These are phyloP conservation scores for Australoheros scitulus DNA, from an alignment of 2,113 vertebrate species.

Conservation along the genomic window DNA sequence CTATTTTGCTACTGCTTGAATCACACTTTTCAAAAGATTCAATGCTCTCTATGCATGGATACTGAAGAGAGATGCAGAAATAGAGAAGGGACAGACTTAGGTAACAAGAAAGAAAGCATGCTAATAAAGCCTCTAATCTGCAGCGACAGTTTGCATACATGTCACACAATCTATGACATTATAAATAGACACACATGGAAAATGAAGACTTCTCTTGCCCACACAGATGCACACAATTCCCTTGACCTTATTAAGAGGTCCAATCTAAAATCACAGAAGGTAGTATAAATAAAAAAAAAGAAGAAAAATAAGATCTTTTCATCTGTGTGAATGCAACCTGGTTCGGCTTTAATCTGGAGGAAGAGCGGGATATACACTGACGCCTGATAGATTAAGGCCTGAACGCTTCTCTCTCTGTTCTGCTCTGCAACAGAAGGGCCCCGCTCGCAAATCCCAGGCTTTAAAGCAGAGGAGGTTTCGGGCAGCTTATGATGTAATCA, in stretches of 20 bases:
- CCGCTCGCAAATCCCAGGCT: conserved; percentile 78
- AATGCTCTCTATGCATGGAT: conserved; percentile 20
- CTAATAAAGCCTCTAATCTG: conserved; percentile 66
- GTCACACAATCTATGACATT: neutral
- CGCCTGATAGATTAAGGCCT: conserved; percentile 76
- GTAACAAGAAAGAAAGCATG: conserved; percentile 44
- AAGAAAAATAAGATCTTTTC: conserved; percentile 39
- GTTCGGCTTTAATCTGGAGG: conserved; percentile 73
- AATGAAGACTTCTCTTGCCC: neutral
- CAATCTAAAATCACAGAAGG: neutral
- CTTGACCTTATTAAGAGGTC: neutral
- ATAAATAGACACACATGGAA: neutral
- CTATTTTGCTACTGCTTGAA: neutral
- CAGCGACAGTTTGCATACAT: conserved; percentile 32
- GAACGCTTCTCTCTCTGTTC: conserved; percentile 51
- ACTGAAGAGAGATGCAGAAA: neutral
- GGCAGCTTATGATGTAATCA: conserved; percentile 81
- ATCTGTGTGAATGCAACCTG: conserved; percentile 58
- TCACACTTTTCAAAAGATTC: conserved; percentile 27
- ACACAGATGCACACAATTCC: neutral
- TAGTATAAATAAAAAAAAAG: neutral
- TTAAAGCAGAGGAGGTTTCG: conserved; percentile 73
- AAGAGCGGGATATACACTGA: conserved; percentile 63
- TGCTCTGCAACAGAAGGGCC: conserved; percentile 77
- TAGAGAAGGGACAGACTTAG: conserved; percentile 9